Base-by-base conservation (phyloP, 2,113 vertebrate species). In the Cyprinodon brontotheroides region DNA sequence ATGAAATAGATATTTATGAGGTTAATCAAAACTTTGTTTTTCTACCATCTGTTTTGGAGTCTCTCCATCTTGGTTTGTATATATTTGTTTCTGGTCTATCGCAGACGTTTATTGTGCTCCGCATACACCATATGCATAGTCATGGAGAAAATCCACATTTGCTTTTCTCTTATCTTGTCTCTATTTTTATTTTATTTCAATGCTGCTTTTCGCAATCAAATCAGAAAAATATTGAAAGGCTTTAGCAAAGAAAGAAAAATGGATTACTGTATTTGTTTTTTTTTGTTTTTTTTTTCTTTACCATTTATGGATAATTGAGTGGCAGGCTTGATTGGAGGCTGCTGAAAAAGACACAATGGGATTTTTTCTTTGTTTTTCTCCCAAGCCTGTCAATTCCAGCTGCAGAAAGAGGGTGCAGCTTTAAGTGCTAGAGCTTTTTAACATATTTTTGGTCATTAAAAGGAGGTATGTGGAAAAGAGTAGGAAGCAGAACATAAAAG, bases 331-430 rank as follows among this genome's bases (percentile, higher is more conserved):
- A 90, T 91, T 91, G 89, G 88, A 85, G n/a, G n/a, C n/a, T n/a
- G 86, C 86, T 90, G 77, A 86, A 88, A n/a, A 66, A 85, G 82
- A 29, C 84, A 88, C 86, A 29, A 29, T 29, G 75, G 82, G 81
- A 84, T 72, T 77, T 79, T 85, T 70, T 83, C 84, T 91, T 89
- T 90, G 85, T 91, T 91, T 29, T 86, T 78, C 75, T 83, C 77
- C 43, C 69, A n/a, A n/a, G 87, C 89, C 83, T 90, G 89, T 88
- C 83, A 86, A 89, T 90, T 89, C 80, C 89, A 91, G 84, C 79
- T 81, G 81, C 65, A 5, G 72, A 67, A 68, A 61, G 77, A 60
- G 75, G 71, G 45, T 62, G 75, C 85, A 68, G 70, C 77, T 82
- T 85, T 79, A 81, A 91, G 83, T 59, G 75, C 59, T 65, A 45